Percentiles rank a stretch among this genome's conserved stretches.
Evolutionary conservation across 2,113 vertebrate species (phyloP).

Genomic region (Rhegmatorhina hoffmannsi): DNA sequence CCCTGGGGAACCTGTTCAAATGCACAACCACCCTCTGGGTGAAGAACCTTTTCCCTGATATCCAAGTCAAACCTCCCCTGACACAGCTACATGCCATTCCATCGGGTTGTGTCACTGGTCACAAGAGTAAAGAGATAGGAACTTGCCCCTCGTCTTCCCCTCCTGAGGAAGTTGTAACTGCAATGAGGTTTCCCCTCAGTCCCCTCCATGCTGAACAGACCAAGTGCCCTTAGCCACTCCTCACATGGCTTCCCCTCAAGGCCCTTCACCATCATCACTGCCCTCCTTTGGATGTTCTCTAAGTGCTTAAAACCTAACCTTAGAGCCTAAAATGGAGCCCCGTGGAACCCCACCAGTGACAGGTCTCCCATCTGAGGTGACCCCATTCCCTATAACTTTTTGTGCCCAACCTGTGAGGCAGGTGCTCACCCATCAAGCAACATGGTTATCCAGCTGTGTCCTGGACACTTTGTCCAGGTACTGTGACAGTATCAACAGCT

Average conservation of each 20-base stretch:
- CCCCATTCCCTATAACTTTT: background rate
- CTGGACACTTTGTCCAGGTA: background rate
- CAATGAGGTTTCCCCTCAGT: background rate
- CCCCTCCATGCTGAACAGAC: background rate
- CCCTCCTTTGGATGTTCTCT: background rate
- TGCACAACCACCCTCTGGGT: fast-evolving
- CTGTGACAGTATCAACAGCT: background rate
- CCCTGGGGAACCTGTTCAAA: background rate
- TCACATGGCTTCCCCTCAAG: background rate
- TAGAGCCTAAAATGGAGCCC: background rate
- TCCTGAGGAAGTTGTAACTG: background rate
- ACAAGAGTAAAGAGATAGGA: background rate
- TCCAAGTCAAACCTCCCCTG: background rate
- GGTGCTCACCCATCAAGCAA: fast-evolving
- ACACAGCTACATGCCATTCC: background rate
- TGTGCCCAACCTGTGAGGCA: background rate
- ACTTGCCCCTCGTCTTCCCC: background rate
- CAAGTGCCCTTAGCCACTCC: background rate
- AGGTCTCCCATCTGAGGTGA: background rate
- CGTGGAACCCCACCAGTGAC: too few species aligned
- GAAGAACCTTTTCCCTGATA: background rate
- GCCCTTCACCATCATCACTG: background rate
- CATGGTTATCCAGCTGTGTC: background rate
- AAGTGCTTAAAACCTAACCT: background rate
- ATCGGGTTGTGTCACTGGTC: background rate